Base-by-base conservation (phyloP, 2,797 vertebrate species). In the Thunnus albacares region DNA sequence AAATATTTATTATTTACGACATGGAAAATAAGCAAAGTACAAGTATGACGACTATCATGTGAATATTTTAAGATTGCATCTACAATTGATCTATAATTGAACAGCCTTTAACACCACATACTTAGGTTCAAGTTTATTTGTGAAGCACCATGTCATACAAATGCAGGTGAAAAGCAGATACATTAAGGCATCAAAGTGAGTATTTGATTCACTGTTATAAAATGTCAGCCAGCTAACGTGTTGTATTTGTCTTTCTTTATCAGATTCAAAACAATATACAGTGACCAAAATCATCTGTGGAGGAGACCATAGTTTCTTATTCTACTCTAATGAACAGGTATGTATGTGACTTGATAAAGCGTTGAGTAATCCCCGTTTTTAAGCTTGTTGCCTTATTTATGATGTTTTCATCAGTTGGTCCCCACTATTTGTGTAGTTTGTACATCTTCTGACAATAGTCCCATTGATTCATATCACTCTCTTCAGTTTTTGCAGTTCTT, bases 221-320 rank as follows among this genome's bases (percentile, higher is more conserved):
- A 45, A 49, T 47, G 9, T 35, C 41, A 6, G 1, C 6, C 2
- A 18, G 13, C 22, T 59, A 26, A 80, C 20, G 3, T 24, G 20
- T 71, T 59, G 15, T 41, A 38, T n/a, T 22, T 66, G 2, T 72
- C 33, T 75, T 41, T 68, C 22, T 63, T 70, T 71, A n/a, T 79
- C 93, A 90, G 94, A 91, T 47, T 95, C 94, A 85, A 96, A 94
- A 84, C 95, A 94, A 43, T 96, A 94, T 80, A 90, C 94, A 66
- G 96, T 99, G 90, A 96, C 96, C 90, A 97, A 96, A 93, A 97
- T 99, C 86, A 97, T 97, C 93, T 97, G 97, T 91, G 98, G 98
- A 91, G 98, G 97, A 86, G 97, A 99, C 93, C 98, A 99, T 78
- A 97, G 96, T 59, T 98, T 99, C 93, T 93, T 98, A 75, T 93